Evolutionary conservation across 2,113 vertebrate genomes (phyloP), one percentile per base, ranked within the genome.

Genomic region (Ammodytes marinus): DNA sequence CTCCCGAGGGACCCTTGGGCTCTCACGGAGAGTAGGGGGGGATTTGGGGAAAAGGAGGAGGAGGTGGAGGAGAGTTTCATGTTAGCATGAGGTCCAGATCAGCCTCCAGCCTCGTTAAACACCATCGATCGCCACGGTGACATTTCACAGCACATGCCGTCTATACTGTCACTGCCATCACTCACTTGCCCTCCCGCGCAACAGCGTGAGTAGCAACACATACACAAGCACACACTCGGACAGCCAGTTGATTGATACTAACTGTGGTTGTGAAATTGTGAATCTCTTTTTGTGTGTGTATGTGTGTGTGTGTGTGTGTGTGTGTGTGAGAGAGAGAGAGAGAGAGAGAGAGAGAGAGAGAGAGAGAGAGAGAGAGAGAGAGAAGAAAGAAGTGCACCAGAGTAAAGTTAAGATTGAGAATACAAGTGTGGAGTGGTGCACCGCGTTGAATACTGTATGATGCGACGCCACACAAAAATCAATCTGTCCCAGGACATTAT

Each of bases 101-200:
- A 94, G 90, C 93, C 92, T 90, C 86, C 83, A 91, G 91, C 92
- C 93, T 95, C 88, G 89, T 95, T 95, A 95, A 95, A 94, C 93
- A 93, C 76, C 88, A 95, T 95, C 94, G 95, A 95, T 94, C 85
- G 89, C 80, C 80, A 69, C 27, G 60, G 94, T 95, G 95, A 95
- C 94, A 95, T 95, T 95, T 95, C 87, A 84, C 91, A 91, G 92
- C 91, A 88, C 86, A 94, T 85, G 89, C 87, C 82, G 71, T 89
- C 91, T 87, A 89, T 89, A 92, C 92, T 92, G 93, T 93, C 92
- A 91, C 88, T 82, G 79, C 92, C 86, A 92, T 94, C 92, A 93
- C 90, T 94, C 92, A 88, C 73, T 83, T 17, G 63, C 73, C 59
- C 60, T 67, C 57, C 80, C 55, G 71, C 78, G 47, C 69, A 83